Percentiles rank a stretch among this genome's conserved stretches.
phyloP scores from a whole-genome alignment of 2,888 invertebrate genomes.

The Ecliptopera silaceata region DNA sequence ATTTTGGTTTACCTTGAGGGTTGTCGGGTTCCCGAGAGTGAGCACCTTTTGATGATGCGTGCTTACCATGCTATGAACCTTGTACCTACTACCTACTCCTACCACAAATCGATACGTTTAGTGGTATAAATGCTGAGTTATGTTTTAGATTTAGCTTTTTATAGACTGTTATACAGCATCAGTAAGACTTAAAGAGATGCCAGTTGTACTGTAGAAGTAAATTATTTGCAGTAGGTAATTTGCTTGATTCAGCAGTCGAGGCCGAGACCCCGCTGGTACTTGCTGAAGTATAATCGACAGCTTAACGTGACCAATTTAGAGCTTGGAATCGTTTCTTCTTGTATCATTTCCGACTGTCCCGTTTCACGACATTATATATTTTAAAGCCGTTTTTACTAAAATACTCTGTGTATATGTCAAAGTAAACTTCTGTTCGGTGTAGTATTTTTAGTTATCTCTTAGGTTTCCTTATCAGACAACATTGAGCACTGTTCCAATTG shows the following conservation, averaged over 20 bases:
- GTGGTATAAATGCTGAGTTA: slow-evolving; percentile 40
- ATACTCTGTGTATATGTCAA: slow-evolving; percentile 50
- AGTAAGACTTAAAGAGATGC: slow-evolving; percentile 32
- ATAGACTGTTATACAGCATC: slow-evolving; percentile 29
- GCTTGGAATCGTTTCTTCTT: slow-evolving; percentile 77
- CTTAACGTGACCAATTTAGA: slow-evolving; percentile 80
- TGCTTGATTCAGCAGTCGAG: slow-evolving; percentile 56
- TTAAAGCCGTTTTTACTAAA: slow-evolving; percentile 57
- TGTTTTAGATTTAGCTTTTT: slow-evolving; percentile 44
- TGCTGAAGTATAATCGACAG: slow-evolving; percentile 72
- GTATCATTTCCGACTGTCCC: slow-evolving; percentile 72
- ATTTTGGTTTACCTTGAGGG: slow-evolving; percentile 43
- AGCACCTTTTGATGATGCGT: slow-evolving; percentile 38
- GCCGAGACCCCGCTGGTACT: slow-evolving; percentile 55
- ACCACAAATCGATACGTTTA: slow-evolving; percentile 37
- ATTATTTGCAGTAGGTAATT: slow-evolving; percentile 55
- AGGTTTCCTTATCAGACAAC: slow-evolving; percentile 46
- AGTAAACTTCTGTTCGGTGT: slow-evolving; percentile 47
- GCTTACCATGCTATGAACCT: slow-evolving; percentile 32
- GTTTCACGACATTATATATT: slow-evolving; percentile 70
- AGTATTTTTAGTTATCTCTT: slow-evolving; percentile 46
- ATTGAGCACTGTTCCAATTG: slow-evolving; percentile 51
- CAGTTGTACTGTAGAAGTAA: slow-evolving; percentile 44
- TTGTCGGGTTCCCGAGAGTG: slow-evolving; percentile 41
- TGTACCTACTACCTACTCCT: slow-evolving; percentile 20